Percentiles rank a stretch among this genome's conserved stretches.
These are phyloP conservation scores for Cantharis lateralis DNA, from an alignment of 2,888 invertebrate genomes.

Conservation along the genomic window DNA sequence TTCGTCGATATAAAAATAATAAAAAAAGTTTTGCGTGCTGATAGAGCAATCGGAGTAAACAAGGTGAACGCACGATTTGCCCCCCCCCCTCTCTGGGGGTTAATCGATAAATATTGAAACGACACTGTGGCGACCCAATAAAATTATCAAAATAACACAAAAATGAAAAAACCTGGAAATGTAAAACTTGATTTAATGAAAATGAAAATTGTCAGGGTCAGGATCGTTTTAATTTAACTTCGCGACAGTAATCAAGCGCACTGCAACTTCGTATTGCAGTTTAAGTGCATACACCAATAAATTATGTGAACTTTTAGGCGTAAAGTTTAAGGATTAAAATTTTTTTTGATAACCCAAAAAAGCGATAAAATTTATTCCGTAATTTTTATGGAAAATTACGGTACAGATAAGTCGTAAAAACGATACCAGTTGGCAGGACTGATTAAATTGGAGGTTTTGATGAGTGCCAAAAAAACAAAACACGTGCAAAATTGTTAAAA, in stretches of 20 bases:
- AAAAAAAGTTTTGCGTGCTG: background rate
- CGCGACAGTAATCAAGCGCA: slow-evolving; percentile 45
- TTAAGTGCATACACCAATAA: background rate
- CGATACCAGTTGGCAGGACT: background rate
- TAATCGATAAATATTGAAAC: no score
- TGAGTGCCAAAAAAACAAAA: slow-evolving; percentile 16
- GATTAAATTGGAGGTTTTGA: background rate
- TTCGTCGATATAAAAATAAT: background rate
- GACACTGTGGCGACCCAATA: background rate
- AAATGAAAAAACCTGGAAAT: background rate
- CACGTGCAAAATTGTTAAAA: slow-evolving; percentile 7
- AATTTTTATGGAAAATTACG: background rate
- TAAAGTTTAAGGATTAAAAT: background rate
- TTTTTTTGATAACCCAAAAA: background rate
- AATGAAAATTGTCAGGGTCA: slow-evolving; percentile 52
- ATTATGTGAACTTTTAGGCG: background rate
- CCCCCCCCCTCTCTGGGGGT: background rate
- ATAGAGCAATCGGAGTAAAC: background rate
- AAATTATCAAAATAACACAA: background rate
- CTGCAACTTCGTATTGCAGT: background rate
- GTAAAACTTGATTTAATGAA: background rate
- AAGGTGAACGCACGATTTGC: background rate
- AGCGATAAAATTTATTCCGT: background rate
- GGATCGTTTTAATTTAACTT: slow-evolving; percentile 41
- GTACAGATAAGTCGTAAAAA: background rate